A percentile compares a stretch with the other conserved stretches of the same genome.
phyloP scores from a whole-genome alignment of 1,140 invertebrate species.

The Ericerus pela region DNA sequence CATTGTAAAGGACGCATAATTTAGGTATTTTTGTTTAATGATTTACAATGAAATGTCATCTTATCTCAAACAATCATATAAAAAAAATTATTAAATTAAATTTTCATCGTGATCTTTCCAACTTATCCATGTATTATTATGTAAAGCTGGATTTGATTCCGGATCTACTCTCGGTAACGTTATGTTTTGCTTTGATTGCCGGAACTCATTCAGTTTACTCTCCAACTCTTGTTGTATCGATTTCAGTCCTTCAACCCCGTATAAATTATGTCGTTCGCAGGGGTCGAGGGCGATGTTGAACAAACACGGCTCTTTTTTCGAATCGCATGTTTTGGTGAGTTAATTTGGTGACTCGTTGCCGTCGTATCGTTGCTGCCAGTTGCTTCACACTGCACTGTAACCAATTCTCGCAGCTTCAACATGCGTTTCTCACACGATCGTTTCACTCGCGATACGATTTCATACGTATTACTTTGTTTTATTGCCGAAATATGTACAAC shows the following conservation, averaged over 20 bases:
- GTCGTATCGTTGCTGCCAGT: constrained; percentile 21
- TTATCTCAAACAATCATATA: no score
- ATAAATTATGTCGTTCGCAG: constrained; percentile 58
- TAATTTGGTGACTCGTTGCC: no score
- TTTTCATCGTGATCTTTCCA: constrained; percentile 13
- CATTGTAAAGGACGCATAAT: no score
- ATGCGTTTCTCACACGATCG: not conserved
- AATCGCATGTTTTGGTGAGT: constrained; percentile 34
- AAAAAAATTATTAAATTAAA: no score
- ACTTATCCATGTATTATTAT: constrained; percentile 16
- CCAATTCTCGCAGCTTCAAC: constrained; percentile 14
- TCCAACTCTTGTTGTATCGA: not conserved
- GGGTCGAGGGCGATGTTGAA: constrained; percentile 59
- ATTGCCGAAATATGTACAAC: no score
- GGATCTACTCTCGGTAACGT: not conserved
- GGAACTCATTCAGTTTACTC: constrained; percentile 11
- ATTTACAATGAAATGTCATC: no score
- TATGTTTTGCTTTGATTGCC: not conserved
- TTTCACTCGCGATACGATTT: not conserved
- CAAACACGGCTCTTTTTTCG: constrained; percentile 43
- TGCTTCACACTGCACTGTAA: constrained; percentile 33
- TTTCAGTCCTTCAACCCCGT: not conserved
- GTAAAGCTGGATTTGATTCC: constrained; percentile 13
- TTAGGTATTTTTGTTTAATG: no score
- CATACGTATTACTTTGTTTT: not conserved